phyloP scores from a whole-genome alignment of 2,113 vertebrate species.

The Nettapus auritus region DNA sequence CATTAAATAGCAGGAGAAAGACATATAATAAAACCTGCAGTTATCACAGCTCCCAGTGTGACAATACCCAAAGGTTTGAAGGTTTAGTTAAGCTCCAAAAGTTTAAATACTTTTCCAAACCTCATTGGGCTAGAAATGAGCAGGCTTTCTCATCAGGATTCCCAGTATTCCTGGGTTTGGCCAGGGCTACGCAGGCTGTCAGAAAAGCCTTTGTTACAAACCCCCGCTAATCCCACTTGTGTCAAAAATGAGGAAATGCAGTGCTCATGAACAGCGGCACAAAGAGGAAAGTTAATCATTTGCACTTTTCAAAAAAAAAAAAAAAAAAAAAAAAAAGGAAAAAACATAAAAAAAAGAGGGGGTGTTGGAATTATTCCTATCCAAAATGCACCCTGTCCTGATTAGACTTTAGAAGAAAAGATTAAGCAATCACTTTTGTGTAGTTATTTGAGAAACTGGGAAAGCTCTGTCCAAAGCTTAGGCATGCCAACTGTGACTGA shows the following conservation, averaged over 20 bases:
- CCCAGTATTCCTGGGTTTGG: slow-evolving; percentile 60
- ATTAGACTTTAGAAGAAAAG: slow-evolving; percentile 62
- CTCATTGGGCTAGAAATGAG: slow-evolving; percentile 36
- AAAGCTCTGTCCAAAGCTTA: not conserved
- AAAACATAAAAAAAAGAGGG: too few species aligned
- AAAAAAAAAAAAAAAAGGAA: too few species aligned
- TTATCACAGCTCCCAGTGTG: slow-evolving; percentile 57
- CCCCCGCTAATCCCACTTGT: slow-evolving; percentile 59
- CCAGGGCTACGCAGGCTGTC: not conserved
- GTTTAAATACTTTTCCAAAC: slow-evolving; percentile 72
- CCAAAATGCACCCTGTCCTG: slow-evolving; percentile 21
- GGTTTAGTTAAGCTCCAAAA: slow-evolving; percentile 74
- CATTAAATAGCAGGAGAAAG: slow-evolving; percentile 73
- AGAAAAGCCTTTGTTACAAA: slow-evolving; percentile 59
- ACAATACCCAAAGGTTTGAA: slow-evolving; percentile 63
- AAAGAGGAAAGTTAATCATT: not conserved
- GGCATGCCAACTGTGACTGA: slow-evolving; percentile 10
- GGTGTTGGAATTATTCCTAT: slow-evolving; percentile 48
- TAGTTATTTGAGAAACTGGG: not conserved
- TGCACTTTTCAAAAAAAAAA: not conserved
- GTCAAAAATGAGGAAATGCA: slow-evolving; percentile 63
- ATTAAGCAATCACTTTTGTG: not conserved
- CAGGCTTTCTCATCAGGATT: slow-evolving; percentile 44
- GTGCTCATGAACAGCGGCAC: not conserved
- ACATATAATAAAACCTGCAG: slow-evolving; percentile 67